phyloP scores from a whole-genome alignment of 2,888 invertebrate species.

The Candidula unifasciata region DNA sequence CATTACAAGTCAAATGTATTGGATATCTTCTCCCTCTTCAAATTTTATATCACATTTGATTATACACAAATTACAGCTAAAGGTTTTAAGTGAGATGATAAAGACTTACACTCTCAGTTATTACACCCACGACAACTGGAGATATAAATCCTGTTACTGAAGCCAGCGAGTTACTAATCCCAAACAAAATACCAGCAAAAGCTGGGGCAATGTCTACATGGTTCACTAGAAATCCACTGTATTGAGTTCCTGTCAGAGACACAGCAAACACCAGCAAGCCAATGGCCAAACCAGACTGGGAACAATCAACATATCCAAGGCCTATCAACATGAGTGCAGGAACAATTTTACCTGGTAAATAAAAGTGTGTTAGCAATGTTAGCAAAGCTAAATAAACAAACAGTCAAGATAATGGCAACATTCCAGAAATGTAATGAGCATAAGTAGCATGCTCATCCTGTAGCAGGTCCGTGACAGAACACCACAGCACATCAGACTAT shows the following conservation, averaged over 20 bases:
- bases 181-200: conserved; percentile 76
- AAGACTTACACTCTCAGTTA: conserved; percentile 68
- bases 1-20: too few species aligned
- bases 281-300: conserved; percentile 68
- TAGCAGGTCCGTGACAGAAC: neutral
- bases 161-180: conserved; percentile 76
- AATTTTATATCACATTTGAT: too few species aligned
- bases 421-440: neutral
- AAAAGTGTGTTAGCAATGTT: neutral
- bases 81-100: neutral
- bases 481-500: too few species aligned
- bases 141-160: conserved; percentile 76
- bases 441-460: neutral
- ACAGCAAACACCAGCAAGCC: conserved; percentile 72
- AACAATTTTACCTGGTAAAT: conserved; percentile 68
- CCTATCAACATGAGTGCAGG: conserved; percentile 73
- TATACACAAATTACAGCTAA: too few species aligned
- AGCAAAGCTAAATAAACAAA: neutral
- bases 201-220: conserved; percentile 77
- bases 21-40: too few species aligned
- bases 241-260: conserved; percentile 72
- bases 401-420: neutral
- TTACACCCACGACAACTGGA: conserved; percentile 71
- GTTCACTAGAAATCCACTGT: conserved; percentile 77
- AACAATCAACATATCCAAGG: conserved; percentile 75